A percentile compares a stretch with the other conserved stretches of the same genome.
Conservation (phyloP, 2,888 invertebrate genomes). For the Yponomeuta plumbellus region DNA sequence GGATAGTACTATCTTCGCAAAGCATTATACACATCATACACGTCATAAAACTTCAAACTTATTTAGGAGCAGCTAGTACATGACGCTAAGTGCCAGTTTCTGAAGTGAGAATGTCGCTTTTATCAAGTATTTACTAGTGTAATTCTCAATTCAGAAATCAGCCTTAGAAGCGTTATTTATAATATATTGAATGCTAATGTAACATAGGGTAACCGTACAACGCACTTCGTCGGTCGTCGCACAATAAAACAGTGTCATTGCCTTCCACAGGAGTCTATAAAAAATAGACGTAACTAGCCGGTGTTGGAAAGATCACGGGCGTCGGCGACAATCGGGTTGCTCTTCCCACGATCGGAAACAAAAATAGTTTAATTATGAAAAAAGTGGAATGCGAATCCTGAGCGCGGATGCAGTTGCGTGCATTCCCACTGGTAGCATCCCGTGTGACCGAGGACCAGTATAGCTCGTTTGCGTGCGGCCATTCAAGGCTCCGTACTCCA, state of each 20-base stretch:
- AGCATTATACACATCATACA: neutral
- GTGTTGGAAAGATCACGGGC: slow-evolving; percentile 12
- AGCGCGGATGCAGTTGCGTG: slow-evolving; percentile 46
- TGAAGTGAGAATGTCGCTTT: no score
- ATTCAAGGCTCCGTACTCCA: neutral
- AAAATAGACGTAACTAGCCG: slow-evolving; percentile 27
- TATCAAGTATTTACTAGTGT: no score
- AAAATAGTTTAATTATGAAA: slow-evolving; percentile 46
- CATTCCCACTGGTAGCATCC: slow-evolving; percentile 36
- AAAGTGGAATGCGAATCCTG: slow-evolving; percentile 54
- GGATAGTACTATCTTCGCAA: slow-evolving; percentile 4
- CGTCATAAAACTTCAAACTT: neutral
- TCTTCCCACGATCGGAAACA: slow-evolving; percentile 57
- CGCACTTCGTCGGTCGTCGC: slow-evolving; percentile 6
- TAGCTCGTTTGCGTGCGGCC: slow-evolving; percentile 12
- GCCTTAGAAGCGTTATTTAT: no score
- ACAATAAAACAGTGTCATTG: slow-evolving; percentile 9
- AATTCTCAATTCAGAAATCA: no score
- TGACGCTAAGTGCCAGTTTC: no score
- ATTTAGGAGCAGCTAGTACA: neutral
- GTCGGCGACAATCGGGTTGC: slow-evolving; percentile 44
- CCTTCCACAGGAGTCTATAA: slow-evolving; percentile 25
- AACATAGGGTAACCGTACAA: neutral
- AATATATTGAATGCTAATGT: slow-evolving; percentile 1
- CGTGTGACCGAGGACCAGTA: slow-evolving; percentile 56